phyloP scores from a whole-genome alignment of 2,797 vertebrate species.

The Cyprinella venusta region DNA sequence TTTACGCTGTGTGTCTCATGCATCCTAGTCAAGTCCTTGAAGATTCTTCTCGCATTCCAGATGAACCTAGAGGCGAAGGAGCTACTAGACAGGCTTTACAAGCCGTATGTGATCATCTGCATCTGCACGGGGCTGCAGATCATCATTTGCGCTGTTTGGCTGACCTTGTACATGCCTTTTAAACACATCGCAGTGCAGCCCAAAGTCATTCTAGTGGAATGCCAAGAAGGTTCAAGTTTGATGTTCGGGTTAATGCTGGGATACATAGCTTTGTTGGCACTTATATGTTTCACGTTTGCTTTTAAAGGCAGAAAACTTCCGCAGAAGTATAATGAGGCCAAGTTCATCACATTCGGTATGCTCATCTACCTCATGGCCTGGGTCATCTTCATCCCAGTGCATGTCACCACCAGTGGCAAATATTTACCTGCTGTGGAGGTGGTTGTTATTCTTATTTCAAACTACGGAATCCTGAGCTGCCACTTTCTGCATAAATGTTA shows the following conservation, averaged over 20 bases:
- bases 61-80: slow-evolving; percentile 81
- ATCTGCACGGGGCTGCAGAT: slow-evolving; percentile 80
- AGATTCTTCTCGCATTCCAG: slow-evolving; percentile 89
- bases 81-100: slow-evolving; percentile 77
- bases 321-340: slow-evolving; percentile 89
- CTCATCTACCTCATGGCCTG: slow-evolving; percentile 90
- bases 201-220: slow-evolving; percentile 79
- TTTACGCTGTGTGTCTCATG: slow-evolving; percentile 88
- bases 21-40: slow-evolving; percentile 88
- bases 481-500: slow-evolving; percentile 92
- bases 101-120: slow-evolving; percentile 74
- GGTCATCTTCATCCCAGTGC: slow-evolving; percentile 86
- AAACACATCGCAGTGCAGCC: slow-evolving; percentile 64
- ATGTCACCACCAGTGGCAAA: slow-evolving; percentile 82
- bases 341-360: slow-evolving; percentile 93
- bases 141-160: slow-evolving; percentile 81
- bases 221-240: slow-evolving; percentile 82
- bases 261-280: slow-evolving; percentile 82
- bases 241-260: slow-evolving; percentile 85
- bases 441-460: slow-evolving; percentile 89
- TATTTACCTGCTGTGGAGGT: slow-evolving; percentile 89
- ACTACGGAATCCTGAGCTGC: slow-evolving; percentile 86
- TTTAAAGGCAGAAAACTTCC: slow-evolving; percentile 90
- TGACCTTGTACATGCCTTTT: slow-evolving; percentile 78
- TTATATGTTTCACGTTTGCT: slow-evolving; percentile 87